These are phyloP conservation scores for Anarrhichthys ocellatus DNA, from an alignment of 2,113 vertebrate genomes.

Conservation along the genomic window DNA sequence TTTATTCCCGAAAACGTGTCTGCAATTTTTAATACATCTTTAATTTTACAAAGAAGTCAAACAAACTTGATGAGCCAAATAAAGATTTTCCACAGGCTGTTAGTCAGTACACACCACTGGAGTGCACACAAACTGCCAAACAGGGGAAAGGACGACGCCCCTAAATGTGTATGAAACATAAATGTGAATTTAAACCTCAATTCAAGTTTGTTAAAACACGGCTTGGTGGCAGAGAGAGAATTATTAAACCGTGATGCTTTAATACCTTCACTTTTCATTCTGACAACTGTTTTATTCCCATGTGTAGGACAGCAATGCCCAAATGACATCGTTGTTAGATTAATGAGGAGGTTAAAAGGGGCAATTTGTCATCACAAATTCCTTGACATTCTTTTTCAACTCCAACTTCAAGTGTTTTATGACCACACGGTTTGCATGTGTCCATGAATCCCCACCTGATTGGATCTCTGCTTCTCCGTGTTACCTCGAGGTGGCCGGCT, in stretches of 20 bases:
- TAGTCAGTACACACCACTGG: too few relatives aligned
- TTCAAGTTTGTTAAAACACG: neutral
- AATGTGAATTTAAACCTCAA: neutral
- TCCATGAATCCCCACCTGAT: slow-evolving; percentile 3
- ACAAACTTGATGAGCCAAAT: too few relatives aligned
- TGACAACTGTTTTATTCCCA: neutral
- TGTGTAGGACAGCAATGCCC: neutral
- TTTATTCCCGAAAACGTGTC: neutral
- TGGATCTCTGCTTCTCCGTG: neutral
- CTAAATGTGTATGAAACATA: neutral
- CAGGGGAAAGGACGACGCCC: neutral
- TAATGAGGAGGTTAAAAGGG: neutral
- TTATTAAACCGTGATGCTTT: neutral
- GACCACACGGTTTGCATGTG: neutral
- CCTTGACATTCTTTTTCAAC: neutral
- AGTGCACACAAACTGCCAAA: neutral
- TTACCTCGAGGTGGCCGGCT: slow-evolving; percentile 6
- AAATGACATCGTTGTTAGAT: neutral
- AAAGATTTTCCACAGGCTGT: too few relatives aligned
- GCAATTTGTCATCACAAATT: neutral
- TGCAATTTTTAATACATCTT: neutral
- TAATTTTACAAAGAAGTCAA: too few relatives aligned
- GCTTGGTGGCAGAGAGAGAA: neutral
- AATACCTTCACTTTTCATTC: neutral
- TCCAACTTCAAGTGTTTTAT: neutral